These are phyloP conservation scores for Drosophila pectinifera DNA, from an alignment of 1,140 invertebrate genomes.

Conservation along the genomic window DNA sequence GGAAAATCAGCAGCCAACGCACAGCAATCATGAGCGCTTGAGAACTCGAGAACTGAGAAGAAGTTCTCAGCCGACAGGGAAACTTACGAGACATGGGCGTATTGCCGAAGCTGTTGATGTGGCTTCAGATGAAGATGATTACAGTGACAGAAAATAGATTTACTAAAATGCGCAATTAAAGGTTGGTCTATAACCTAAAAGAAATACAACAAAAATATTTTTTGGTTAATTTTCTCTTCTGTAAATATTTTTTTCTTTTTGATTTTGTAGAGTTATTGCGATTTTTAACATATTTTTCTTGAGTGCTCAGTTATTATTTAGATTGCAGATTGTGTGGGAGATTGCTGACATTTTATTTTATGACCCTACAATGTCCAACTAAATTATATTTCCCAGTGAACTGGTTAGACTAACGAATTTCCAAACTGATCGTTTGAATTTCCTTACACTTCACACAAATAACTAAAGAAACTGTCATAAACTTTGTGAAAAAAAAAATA, in stretches of 20 bases:
- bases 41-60: conserved; percentile 31
- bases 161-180: background rate
- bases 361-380: conserved; percentile 28
- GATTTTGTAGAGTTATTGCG: too few relatives aligned
- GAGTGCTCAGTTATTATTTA: conserved; percentile 8
- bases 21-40: conserved; percentile 9
- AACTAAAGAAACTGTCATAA: too few relatives aligned
- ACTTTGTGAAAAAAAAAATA: too few relatives aligned
- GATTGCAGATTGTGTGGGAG: conserved; percentile 32
- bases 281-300: background rate
- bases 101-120: conserved; percentile 22
- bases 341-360: conserved; percentile 41
- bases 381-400: conserved; percentile 21
- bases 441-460: too few relatives aligned
- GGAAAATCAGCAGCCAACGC: conserved; percentile 49
- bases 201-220: too few relatives aligned
- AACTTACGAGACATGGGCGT: conserved; percentile 38
- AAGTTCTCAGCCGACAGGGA: conserved; percentile 24
- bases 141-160: conserved; percentile 3
- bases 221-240: too few relatives aligned
- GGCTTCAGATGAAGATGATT: conserved; percentile 29
- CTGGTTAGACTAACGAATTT: conserved; percentile 28
- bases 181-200: too few relatives aligned
- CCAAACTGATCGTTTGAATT: conserved; percentile 3
- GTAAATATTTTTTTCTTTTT: too few relatives aligned